These are phyloP conservation scores for Microcebus ravelobensis DNA, from an alignment of 2,113 vertebrate genomes.

Conservation along the genomic window DNA sequence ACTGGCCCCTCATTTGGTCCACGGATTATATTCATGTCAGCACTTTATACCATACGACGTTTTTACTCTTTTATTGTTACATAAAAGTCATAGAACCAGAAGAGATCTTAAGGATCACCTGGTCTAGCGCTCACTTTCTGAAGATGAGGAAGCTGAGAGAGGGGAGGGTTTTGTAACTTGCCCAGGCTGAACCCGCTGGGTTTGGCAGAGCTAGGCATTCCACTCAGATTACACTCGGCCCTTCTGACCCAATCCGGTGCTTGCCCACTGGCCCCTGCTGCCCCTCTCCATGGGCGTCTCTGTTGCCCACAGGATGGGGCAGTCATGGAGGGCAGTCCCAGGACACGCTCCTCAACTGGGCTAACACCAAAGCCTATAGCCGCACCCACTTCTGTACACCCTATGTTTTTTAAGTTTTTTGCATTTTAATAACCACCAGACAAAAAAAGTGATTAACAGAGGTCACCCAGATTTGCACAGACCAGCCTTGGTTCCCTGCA, in stretches of 20 bases:
- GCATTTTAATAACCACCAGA: constrained; percentile 41
- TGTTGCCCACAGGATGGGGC: not conserved
- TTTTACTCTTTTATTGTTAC: not conserved
- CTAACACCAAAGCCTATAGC: not conserved
- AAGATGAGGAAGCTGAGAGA: not conserved
- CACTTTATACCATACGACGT: not conserved
- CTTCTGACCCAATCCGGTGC: not conserved
- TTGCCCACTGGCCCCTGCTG: not conserved
- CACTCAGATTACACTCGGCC: not conserved
- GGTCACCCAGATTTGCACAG: constrained; percentile 31
- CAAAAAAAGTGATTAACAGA: not conserved
- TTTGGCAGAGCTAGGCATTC: not conserved
- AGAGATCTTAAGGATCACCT: not conserved
- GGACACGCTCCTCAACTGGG: not conserved
- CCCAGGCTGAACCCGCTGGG: not conserved
- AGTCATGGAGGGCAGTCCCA: not conserved
- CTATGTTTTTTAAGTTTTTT: not conserved
- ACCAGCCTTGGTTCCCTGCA: not conserved
- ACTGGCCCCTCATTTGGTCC: not conserved
- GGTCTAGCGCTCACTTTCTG: not conserved
- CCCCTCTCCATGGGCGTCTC: not conserved
- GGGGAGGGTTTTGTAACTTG: not conserved
- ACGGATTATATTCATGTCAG: not conserved
- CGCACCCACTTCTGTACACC: not conserved
- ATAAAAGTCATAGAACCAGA: not conserved